These are phyloP conservation scores for Aspidiotus rigidus DNA, from an alignment of 2,888 invertebrate species.

Conservation along the genomic window DNA sequence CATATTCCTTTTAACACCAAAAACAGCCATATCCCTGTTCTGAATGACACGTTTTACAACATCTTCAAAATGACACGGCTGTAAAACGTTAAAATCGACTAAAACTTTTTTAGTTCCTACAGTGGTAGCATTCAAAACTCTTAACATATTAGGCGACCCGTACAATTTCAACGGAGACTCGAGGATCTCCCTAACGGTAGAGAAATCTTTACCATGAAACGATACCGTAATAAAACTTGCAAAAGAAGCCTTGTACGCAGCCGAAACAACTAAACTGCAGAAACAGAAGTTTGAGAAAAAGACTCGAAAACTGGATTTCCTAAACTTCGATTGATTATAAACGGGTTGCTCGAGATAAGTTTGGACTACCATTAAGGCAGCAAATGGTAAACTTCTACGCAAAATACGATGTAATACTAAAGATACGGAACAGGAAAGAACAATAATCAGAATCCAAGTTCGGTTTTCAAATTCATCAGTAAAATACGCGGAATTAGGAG, in stretches of 20 bases:
- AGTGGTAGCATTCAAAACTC: slow-evolving; percentile 34
- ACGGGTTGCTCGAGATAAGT: slow-evolving; percentile 35
- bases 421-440: slow-evolving; percentile 10
- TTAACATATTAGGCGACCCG: slow-evolving; percentile 33
- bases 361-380: slow-evolving; percentile 31
- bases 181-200: slow-evolving; percentile 34
- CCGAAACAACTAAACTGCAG: slow-evolving; percentile 36
- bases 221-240: slow-evolving; percentile 37
- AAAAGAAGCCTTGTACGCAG: slow-evolving; percentile 36
- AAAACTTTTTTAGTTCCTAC: slow-evolving; percentile 23
- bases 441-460: slow-evolving; percentile 34
- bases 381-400: slow-evolving; percentile 14
- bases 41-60: slow-evolving; percentile 34
- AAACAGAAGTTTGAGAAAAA: slow-evolving; percentile 35
- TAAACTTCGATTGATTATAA: slow-evolving; percentile 6
- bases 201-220: slow-evolving; percentile 35
- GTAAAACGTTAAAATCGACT: slow-evolving; percentile 23
- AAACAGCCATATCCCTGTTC: slow-evolving; percentile 34
- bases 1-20: slow-evolving; percentile 36
- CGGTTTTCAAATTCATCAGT: slow-evolving; percentile 34
- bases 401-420: slow-evolving; percentile 22
- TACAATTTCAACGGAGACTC: slow-evolving; percentile 28
- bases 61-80: slow-evolving; percentile 29
- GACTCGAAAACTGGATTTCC: slow-evolving; percentile 27
- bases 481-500: slow-evolving; percentile 34